Conservation (phyloP, 2,113 vertebrate species). For the Sylvietta virens region DNA sequence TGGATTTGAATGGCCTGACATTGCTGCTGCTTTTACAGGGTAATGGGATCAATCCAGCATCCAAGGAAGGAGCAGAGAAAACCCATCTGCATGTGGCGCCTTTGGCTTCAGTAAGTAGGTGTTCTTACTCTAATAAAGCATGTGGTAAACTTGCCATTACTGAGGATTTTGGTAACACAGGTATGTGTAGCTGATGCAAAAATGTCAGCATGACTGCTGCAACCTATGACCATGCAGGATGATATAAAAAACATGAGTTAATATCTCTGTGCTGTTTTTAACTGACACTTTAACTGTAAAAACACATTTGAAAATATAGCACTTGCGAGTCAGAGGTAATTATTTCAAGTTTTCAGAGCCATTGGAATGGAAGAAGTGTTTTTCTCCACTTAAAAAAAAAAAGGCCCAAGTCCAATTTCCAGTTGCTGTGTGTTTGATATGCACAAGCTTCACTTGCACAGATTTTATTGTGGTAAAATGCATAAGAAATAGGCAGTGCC, state of each 20-base stretch:
- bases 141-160: neutral
- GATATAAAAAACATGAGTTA: neutral
- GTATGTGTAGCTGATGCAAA: neutral
- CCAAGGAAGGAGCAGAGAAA: neutral
- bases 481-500: neutral
- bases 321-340: neutral
- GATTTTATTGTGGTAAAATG: neutral
- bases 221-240: neutral
- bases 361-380: neutral
- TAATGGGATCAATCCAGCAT: neutral
- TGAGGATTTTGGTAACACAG: accelerated
- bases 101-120: neutral
- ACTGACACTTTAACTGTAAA: neutral
- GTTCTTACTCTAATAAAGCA: neutral
- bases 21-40: neutral
- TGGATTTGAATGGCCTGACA: neutral
- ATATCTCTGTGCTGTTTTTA: neutral
- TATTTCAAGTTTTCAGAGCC: neutral
- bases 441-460: neutral
- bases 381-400: neutral
- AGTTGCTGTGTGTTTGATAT: neutral
- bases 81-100: neutral
- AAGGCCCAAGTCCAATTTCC: neutral
- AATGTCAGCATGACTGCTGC: neutral
- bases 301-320: neutral